phyloP scores from a whole-genome alignment of 64 coral and sea anemone genomes.

The Acropora tenuis region DNA sequence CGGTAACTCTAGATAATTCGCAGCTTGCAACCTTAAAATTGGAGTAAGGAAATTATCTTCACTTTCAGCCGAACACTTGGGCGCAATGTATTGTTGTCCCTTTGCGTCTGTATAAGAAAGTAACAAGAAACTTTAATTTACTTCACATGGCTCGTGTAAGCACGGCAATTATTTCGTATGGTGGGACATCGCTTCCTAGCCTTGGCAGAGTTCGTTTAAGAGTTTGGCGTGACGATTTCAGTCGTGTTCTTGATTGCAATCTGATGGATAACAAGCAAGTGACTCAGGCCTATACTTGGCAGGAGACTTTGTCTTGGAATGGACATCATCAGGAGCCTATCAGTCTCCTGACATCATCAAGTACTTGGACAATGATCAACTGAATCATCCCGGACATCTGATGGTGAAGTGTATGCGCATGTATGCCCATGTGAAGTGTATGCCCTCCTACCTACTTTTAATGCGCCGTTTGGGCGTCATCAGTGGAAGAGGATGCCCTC shows the following conservation, averaged over 20 bases:
- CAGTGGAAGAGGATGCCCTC: slow-evolving; percentile 19
- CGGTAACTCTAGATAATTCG: slow-evolving; percentile 9
- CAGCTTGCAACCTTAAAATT: background rate
- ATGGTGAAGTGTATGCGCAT: slow-evolving; percentile 41
- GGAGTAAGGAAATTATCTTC: slow-evolving; percentile 3
- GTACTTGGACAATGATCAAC: slow-evolving; percentile 41
- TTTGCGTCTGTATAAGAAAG: slow-evolving; percentile 67
- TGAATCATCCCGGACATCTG: slow-evolving; percentile 16
- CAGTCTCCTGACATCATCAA: slow-evolving; percentile 14
- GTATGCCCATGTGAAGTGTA: slow-evolving; percentile 41
- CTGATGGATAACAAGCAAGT: slow-evolving; percentile 44
- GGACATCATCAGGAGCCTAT: slow-evolving; percentile 20
- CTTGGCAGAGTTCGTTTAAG: slow-evolving; percentile 39
- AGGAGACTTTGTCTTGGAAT: slow-evolving; percentile 36
- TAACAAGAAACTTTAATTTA: slow-evolving; percentile 35
- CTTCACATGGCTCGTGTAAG: slow-evolving; percentile 39
- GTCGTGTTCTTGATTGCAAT: slow-evolving; percentile 43
- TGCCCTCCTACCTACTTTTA: slow-evolving; percentile 20
- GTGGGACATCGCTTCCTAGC: slow-evolving; percentile 60
- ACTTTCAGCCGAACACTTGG: slow-evolving; percentile 32
- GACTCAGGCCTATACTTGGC: slow-evolving; percentile 43
- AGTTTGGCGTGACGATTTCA: slow-evolving; percentile 42
- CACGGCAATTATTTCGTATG: slow-evolving; percentile 57
- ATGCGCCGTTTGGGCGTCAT: slow-evolving; percentile 15
- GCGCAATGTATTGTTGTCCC: slow-evolving; percentile 75